Evolutionary conservation across 2,797 vertebrate species (phyloP), one percentile per base, ranked within the genome.

Genomic region (Chloroceryle amazona): DNA sequence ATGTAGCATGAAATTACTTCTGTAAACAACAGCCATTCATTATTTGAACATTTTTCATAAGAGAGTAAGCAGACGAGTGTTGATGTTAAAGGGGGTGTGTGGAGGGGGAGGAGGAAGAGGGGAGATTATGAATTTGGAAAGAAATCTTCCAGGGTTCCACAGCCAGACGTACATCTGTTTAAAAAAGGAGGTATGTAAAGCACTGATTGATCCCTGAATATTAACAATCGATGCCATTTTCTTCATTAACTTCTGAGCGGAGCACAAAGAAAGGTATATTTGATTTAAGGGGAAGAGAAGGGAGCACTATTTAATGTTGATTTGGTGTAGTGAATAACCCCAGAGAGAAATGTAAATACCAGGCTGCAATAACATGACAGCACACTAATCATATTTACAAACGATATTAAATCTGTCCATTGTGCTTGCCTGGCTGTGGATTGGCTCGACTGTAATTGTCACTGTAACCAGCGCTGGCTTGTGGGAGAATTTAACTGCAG

Each of bases 351-450:
- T 99, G 99, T 99, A 99, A 99, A 99, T 99, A 99, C 99, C 98
- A 98, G 97, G 99, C 98, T 99, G 98, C 99, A 99, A 99, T 99
- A 99, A 99, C 98, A 98, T 98, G 99, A 99, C 99, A 99, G 99
- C 98, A 99, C 99, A 99, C 99, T 99, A 99, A 99, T 99, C 99
- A 99, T 99, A 99, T 99, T 99, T 99, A 99, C 99, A 99, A 99
- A 99, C 99, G 99, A 99, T 99, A 99, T 99, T 99, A 99, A 99
- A 99, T 99, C 99, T 99, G 99, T 99, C 99, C 98, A 98, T 99
- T 99, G 99, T 99, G 98, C 99, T 99, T 99, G 99, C 99, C 98
- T 99, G 98, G 98, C 98, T 98, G 98, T 97, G 98, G 98, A 99
- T 99, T 99, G 99, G 99, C 98, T 98, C 97, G 87, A 98, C 98